These are phyloP conservation scores for Eilema griseolum DNA, from an alignment of 2,888 invertebrate genomes.

Conservation along the genomic window DNA sequence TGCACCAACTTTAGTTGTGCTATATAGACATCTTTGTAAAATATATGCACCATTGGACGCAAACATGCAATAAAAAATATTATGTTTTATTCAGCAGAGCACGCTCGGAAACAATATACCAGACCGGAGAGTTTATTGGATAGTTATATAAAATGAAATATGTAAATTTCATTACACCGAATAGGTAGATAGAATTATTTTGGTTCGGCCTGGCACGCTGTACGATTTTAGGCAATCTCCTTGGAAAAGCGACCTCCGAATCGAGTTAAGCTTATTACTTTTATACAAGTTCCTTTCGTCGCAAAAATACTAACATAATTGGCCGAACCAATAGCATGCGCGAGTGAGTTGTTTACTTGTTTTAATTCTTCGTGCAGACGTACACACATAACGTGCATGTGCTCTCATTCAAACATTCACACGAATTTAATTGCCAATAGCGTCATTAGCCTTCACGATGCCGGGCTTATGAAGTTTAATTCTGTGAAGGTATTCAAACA, in stretches of 20 bases:
- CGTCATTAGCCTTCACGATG: conserved; percentile 21
- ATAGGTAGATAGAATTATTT: conserved; percentile 45
- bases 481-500: conserved; percentile 22
- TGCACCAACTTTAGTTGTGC: conserved; percentile 63
- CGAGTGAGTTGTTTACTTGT: conserved; percentile 26
- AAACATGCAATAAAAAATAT: conserved; percentile 76
- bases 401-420: conserved; percentile 14
- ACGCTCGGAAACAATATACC: conserved; percentile 76
- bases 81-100: conserved; percentile 80
- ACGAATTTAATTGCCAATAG: conserved; percentile 17
- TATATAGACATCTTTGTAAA: conserved; percentile 69
- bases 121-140: conserved; percentile 66
- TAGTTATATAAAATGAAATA: conserved; percentile 63
- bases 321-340: background rate
- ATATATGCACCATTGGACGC: conserved; percentile 78
- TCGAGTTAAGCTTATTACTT: conserved; percentile 26
- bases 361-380: conserved; percentile 23
- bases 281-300: conserved; percentile 25
- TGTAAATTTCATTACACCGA: conserved; percentile 54
- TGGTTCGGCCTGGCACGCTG: conserved; percentile 26
- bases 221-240: conserved; percentile 40
- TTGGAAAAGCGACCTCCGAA: conserved; percentile 24
- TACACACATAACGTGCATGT: background rate
- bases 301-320: background rate
- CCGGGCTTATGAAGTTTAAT: conserved; percentile 33